Conservation (phyloP, 2,797 vertebrate species). For the Steatocranus sp. region DNA sequence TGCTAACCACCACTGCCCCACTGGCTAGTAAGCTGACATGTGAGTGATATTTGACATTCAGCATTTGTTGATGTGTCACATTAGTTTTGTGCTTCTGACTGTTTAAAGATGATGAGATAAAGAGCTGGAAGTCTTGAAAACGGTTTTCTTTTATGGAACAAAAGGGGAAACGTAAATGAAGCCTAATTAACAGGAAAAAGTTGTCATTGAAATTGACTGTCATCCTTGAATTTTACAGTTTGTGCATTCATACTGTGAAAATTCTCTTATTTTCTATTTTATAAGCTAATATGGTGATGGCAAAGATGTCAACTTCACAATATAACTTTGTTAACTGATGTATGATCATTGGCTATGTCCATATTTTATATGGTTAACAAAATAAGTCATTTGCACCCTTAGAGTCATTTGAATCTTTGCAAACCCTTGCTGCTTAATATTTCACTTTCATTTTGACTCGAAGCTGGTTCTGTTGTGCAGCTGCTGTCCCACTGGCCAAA, state of each 20-base stretch:
- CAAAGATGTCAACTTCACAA: not conserved
- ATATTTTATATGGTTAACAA: not conserved
- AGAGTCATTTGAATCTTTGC: not conserved
- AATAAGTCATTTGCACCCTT: not conserved
- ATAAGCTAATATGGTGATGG: not conserved
- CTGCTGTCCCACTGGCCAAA: not conserved
- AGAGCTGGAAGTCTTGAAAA: not conserved
- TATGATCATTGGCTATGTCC: not conserved
- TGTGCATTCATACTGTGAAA: not conserved
- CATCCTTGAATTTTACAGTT: not conserved
- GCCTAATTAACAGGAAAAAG: not conserved
- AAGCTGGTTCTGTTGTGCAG: not conserved
- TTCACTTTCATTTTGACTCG: not conserved
- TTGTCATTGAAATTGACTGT: not conserved
- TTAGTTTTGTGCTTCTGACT: not conserved
- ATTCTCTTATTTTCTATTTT: not conserved
- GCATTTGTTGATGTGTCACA: not conserved
- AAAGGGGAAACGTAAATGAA: not conserved
- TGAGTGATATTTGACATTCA: not conserved
- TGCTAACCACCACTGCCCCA: not conserved
- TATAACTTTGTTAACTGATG: not conserved
- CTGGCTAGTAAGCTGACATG: not conserved
- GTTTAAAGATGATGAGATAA: not conserved
- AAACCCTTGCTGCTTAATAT: not conserved
- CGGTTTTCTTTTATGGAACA: not conserved